Evolutionary conservation across 2,888 invertebrate species (phyloP).

Genomic region (Proisotoma minuta): DNA sequence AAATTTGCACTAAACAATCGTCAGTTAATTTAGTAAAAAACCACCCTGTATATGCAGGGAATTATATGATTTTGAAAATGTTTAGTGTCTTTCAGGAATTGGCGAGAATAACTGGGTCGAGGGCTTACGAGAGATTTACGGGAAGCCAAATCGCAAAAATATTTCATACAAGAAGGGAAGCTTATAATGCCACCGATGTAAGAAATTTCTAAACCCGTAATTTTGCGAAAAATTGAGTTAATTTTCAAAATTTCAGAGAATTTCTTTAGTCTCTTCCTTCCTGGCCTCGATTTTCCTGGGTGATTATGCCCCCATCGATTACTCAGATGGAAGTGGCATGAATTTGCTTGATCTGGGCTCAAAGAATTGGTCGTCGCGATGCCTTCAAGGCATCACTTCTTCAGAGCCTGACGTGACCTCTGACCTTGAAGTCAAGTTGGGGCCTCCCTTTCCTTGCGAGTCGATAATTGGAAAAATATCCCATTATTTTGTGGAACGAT

Average conservation of each 20-base stretch:
- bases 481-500: constrained; percentile 76
- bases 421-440: constrained; percentile 68
- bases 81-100: too few species aligned
- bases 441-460: constrained; percentile 66
- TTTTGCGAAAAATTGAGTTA: background rate
- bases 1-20: too few species aligned
- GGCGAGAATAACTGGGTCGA: constrained; percentile 75
- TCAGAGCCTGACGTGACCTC: constrained; percentile 58
- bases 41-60: too few species aligned
- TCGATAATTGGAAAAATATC: constrained; percentile 68
- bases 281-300: constrained; percentile 82
- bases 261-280: constrained; percentile 91
- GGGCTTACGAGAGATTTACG: constrained; percentile 85
- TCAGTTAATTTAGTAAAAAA: too few species aligned
- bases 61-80: too few species aligned
- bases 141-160: constrained; percentile 91
- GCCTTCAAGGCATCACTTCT: constrained; percentile 61
- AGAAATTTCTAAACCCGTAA: background rate
- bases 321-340: constrained; percentile 92
- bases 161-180: constrained; percentile 63
- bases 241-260: constrained; percentile 59
- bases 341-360: constrained; percentile 79
- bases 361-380: constrained; percentile 69
- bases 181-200: constrained; percentile 71
- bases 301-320: constrained; percentile 82